Conservation (phyloP, 1,140 invertebrate genomes). For the Latrodectus geometricus region DNA sequence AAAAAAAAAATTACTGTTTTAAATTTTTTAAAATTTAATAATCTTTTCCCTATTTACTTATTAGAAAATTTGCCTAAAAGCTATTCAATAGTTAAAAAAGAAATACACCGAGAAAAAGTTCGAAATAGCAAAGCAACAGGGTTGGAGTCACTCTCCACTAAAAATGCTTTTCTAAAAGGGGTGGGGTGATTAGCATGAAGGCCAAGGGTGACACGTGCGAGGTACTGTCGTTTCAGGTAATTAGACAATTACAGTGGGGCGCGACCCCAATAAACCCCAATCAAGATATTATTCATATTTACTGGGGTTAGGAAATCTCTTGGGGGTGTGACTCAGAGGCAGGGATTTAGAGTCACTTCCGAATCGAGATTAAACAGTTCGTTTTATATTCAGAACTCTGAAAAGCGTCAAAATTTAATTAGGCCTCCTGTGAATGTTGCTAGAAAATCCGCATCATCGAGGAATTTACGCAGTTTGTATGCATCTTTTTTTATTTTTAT, state of each 20-base stretch:
- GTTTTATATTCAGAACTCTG: constrained; percentile 50
- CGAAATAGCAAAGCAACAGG: not conserved
- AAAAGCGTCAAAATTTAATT: constrained; percentile 57
- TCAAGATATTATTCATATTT: constrained; percentile 64
- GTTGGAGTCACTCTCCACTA: not conserved
- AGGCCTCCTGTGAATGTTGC: constrained; percentile 20
- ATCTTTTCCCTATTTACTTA: too few relatives aligned
- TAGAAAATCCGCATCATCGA: constrained; percentile 2
- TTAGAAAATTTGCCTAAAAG: too few relatives aligned
- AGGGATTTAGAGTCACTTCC: constrained; percentile 42
- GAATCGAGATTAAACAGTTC: constrained; percentile 59
- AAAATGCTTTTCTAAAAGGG: not conserved
- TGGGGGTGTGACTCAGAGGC: constrained; percentile 50
- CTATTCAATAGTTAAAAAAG: too few relatives aligned
- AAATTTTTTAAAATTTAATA: too few relatives aligned
- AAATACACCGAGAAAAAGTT: not conserved
- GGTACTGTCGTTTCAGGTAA: constrained; percentile 55
- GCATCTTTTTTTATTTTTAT: too few relatives aligned
- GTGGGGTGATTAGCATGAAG: not conserved
- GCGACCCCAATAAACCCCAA: constrained; percentile 61
- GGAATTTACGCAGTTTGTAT: too few relatives aligned
- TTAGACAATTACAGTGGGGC: constrained; percentile 61
- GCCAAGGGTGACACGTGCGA: constrained; percentile 37
- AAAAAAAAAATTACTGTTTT: too few relatives aligned
- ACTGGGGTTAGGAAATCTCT: constrained; percentile 25